These are phyloP conservation scores for Rutpela maculata DNA, from an alignment of 2,888 invertebrate genomes.

Conservation along the genomic window DNA sequence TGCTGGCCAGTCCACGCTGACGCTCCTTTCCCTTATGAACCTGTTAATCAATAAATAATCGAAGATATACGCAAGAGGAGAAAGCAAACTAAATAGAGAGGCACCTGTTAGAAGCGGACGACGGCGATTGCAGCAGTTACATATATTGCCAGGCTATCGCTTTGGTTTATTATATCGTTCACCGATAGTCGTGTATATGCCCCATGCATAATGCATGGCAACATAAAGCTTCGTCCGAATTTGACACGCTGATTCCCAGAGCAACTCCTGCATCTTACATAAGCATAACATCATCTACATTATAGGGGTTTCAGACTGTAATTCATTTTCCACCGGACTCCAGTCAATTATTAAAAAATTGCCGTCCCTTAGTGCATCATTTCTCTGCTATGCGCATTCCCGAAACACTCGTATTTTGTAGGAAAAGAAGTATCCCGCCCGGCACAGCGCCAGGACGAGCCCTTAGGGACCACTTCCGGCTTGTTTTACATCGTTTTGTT, in stretches of 20 bases:
- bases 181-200: slow-evolving; percentile 51
- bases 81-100: slow-evolving; percentile 57
- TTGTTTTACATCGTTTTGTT: slow-evolving; percentile 76
- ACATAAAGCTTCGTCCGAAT: slow-evolving; percentile 67
- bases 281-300: slow-evolving; percentile 68
- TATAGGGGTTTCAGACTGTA: slow-evolving; percentile 69
- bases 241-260: slow-evolving; percentile 67
- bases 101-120: slow-evolving; percentile 57
- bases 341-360: slow-evolving; percentile 77
- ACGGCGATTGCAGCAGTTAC: slow-evolving; percentile 54
- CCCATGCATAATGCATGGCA: slow-evolving; percentile 63
- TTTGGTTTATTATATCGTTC: slow-evolving; percentile 51
- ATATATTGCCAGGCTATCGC: slow-evolving; percentile 50
- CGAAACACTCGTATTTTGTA: slow-evolving; percentile 74
- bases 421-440: slow-evolving; percentile 66
- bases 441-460: slow-evolving; percentile 65
- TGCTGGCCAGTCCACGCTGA: slow-evolving; percentile 39
- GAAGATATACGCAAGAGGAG: slow-evolving; percentile 58
- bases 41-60: slow-evolving; percentile 58
- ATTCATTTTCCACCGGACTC: slow-evolving; percentile 76
- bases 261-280: slow-evolving; percentile 68
- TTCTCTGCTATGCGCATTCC: slow-evolving; percentile 71
- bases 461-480: slow-evolving; percentile 72
- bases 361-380: slow-evolving; percentile 74
- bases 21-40: slow-evolving; percentile 52